Evolutionary conservation across 2,888 invertebrate species (phyloP).

Genomic region (Liodrosophila aerea): DNA sequence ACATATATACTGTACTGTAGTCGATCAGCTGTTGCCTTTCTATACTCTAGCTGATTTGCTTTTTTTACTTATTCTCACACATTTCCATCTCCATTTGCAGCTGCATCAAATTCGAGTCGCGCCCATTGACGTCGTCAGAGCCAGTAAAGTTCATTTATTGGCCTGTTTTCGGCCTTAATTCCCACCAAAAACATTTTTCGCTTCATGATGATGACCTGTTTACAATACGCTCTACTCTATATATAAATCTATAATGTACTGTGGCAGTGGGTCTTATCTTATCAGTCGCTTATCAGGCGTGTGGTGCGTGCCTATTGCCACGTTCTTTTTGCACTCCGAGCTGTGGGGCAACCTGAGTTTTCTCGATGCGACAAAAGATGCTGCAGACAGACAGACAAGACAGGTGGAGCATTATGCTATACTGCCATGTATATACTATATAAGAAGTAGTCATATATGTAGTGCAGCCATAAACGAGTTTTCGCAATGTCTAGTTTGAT

Average conservation of each 20-base stretch:
- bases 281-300: constrained; percentile 46
- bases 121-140: constrained; percentile 34
- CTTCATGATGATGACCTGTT: constrained; percentile 16
- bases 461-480: constrained; percentile 31
- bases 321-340: constrained; percentile 4
- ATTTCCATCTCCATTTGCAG: constrained; percentile 30
- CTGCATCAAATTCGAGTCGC: constrained; percentile 3
- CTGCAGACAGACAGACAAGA: neutral
- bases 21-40: too few relatives aligned
- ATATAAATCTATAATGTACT: neutral
- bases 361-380: constrained; percentile 5
- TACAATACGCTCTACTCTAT: neutral
- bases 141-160: constrained; percentile 25
- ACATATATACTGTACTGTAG: too few relatives aligned
- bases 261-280: constrained; percentile 13
- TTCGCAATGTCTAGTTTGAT: constrained; percentile 28
- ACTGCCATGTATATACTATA: neutral
- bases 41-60: too few relatives aligned
- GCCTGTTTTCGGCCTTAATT: constrained; percentile 31
- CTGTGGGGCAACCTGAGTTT: neutral
- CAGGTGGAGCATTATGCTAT: neutral
- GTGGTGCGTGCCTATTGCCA: constrained; percentile 26
- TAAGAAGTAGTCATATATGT: neutral
- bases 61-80: constrained; percentile 39
- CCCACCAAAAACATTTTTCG: constrained; percentile 10